Base-by-base conservation (phyloP, 2,888 invertebrate species). In the Argynnis bischoffii region DNA sequence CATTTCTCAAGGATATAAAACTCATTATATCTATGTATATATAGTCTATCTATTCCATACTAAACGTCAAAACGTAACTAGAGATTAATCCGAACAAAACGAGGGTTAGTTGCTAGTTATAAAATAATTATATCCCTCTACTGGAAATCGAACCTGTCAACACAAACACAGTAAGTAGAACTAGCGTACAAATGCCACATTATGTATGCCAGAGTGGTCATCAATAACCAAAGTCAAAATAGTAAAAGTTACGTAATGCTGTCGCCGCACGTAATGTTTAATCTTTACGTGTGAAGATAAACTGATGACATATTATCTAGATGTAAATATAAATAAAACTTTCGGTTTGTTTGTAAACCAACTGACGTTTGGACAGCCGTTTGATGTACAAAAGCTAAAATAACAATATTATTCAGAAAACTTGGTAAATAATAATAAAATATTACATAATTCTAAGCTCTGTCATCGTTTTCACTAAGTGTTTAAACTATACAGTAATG, bases 251-350 rank as follows among this genome's bases (percentile, higher is more conserved):
- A 11, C 51, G 51, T 61, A 61, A 61, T 41, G 41, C 41, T 31
- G 21, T 50, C 65, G 41, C 31, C 14, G 15, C 35, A 18, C 13
- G 50, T 41, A 53, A 65, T 60, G 46, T 56, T 65, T 63, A 54
- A 57, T 48, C 48, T 66, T 59, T 67, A 70, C 67, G 64, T 70
- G 26, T 54, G 21, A 54, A 70, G 70, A 69, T 69, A 69, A 63
- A 55, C 63, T 65, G 61, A 67, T 67, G 72, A 70, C 67, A 63
- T 61, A 53, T 69, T 69, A 71, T 71, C 71, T 66, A 8, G 53
- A 53, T 54, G 57, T 55, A 57, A 67, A 69, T 21, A 67, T 67
- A 69, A 67, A 69, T 63, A 69, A 63, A 65, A 56, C 48, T 69
- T 64, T 64, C 60, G 60, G 56, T 69, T 59, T 55, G 51, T 55